Evolutionary conservation across 35 echinoderm and acorn worm genomes (phyloP).

Genomic region (Lytechinus pictus): DNA sequence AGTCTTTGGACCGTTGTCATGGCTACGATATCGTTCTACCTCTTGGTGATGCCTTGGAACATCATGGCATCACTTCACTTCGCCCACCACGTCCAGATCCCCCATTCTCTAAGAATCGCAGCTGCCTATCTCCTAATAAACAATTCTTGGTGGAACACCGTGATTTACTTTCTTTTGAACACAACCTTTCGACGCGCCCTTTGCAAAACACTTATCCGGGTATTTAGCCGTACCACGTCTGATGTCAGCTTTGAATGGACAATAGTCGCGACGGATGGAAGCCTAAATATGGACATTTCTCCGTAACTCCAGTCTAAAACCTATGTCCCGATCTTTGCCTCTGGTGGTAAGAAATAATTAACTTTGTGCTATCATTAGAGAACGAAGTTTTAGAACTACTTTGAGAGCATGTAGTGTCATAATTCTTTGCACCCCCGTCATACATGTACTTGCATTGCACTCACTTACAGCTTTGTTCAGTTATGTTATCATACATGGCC

Average conservation of each 20-base stretch:
- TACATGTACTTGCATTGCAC: too few species aligned
- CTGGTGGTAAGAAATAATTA: too few species aligned
- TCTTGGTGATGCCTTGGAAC: constrained; percentile 34
- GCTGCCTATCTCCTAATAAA: constrained; percentile 28
- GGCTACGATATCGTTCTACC: constrained; percentile 25
- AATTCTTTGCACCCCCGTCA: too few species aligned
- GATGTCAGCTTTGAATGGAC: neutral
- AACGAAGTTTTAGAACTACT: too few species aligned
- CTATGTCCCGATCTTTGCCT: neutral
- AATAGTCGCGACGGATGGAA: neutral
- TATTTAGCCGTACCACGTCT: neutral
- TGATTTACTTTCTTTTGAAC: constrained; percentile 9
- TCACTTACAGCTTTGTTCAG: too few species aligned
- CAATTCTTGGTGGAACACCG: constrained; percentile 39
- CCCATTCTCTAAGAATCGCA: neutral
- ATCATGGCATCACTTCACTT: constrained; percentile 31
- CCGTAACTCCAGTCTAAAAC: neutral
- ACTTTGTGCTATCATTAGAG: too few species aligned
- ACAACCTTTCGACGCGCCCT: neutral
- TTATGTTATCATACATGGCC: too few species aligned
- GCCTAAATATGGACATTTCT: neutral
- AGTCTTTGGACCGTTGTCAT: constrained; percentile 47
- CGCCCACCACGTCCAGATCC: neutral
- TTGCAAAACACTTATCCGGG: neutral
- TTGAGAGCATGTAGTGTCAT: too few species aligned